A percentile compares a stretch with the other conserved stretches of the same genome.
Evolutionary conservation across 2,797 vertebrate genomes (phyloP).

Genomic region (Arnoldichthys spilopterus): DNA sequence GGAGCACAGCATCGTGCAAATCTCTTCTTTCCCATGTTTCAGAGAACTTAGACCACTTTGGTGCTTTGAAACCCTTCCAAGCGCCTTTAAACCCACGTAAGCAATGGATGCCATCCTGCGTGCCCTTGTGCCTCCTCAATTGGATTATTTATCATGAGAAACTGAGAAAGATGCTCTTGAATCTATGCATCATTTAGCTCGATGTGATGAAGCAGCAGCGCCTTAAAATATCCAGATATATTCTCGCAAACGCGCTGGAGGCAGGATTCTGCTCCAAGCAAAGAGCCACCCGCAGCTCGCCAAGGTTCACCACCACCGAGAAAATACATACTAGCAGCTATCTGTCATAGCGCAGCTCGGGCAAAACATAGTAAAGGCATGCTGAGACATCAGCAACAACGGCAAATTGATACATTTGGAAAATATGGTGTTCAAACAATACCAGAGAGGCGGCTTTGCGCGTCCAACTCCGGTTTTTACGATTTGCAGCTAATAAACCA

Average conservation of each 20-base stretch:
- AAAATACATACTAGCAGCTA: no score
- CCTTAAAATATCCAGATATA: background rate
- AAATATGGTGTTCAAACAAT: no score
- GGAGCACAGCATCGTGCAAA: no score
- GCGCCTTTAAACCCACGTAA: background rate
- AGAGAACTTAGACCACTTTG: background rate
- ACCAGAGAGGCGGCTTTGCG: no score
- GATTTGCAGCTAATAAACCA: no score
- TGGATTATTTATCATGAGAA: background rate
- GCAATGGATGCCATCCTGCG: background rate
- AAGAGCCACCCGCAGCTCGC: conserved; percentile 8
- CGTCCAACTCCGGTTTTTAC: no score
- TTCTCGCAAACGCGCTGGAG: background rate
- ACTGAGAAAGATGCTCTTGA: background rate
- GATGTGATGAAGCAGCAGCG: background rate
- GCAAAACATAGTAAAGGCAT: no score
- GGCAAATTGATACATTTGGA: no score
- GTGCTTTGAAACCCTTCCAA: background rate
- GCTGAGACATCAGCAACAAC: no score
- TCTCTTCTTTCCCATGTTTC: no score
- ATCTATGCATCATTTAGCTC: background rate
- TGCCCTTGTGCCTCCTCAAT: background rate
- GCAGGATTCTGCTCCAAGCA: background rate
- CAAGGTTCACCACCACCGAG: background rate
- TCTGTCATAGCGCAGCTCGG: no score